Evolutionary conservation across 2,113 vertebrate genomes (phyloP).

Genomic region (Ardeotis arabs): DNA sequence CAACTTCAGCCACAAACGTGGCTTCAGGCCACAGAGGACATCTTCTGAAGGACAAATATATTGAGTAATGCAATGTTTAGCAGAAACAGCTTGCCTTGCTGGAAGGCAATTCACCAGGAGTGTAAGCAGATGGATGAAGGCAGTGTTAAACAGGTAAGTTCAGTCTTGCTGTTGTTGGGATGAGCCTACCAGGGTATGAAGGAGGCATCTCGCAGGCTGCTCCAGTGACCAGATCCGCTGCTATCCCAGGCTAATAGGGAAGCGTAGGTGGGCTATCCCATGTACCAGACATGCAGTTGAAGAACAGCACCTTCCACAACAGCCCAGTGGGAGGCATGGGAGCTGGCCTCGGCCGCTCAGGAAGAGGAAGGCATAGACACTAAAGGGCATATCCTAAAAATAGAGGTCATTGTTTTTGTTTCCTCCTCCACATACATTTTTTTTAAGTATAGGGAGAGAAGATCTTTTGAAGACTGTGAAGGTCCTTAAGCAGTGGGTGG

Average conservation of each 20-base stretch:
- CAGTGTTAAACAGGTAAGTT: background rate
- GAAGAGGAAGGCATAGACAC: background rate
- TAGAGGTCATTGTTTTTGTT: background rate
- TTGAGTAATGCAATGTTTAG: background rate
- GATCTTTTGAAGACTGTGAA: background rate
- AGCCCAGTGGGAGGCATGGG: background rate
- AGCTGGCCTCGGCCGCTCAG: background rate
- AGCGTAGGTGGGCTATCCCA: too few species aligned
- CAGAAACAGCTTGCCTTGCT: background rate
- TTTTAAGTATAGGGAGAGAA: background rate
- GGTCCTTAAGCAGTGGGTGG: background rate
- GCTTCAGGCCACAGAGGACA: background rate
- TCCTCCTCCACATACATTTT: too few species aligned
- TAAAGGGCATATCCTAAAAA: background rate
- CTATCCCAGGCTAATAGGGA: background rate
- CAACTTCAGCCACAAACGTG: background rate
- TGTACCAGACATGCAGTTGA: accelerated
- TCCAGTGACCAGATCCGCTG: background rate
- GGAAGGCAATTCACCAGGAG: background rate
- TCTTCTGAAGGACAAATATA: background rate
- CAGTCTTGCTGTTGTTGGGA: background rate
- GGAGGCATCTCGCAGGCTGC: background rate
- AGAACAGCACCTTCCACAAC: background rate
- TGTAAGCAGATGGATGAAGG: background rate
- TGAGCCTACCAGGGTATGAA: background rate